Evolutionary conservation across 2,797 vertebrate genomes (phyloP).

Genomic region (Rhinichthys osculus): DNA sequence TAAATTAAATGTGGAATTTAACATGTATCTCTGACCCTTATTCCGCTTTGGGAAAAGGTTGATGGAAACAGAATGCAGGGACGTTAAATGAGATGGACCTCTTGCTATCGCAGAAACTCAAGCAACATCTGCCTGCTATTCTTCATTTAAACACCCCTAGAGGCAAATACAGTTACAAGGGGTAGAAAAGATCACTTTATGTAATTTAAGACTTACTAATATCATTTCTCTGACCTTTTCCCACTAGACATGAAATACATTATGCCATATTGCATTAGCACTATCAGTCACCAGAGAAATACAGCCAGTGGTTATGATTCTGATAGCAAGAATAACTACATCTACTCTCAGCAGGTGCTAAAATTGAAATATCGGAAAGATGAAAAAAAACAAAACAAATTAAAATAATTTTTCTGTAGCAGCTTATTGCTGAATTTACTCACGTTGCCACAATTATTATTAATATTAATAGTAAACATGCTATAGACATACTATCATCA

Average conservation of each 20-base stretch:
- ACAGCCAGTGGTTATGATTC: constrained; percentile 38
- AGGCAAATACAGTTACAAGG: constrained; percentile 31
- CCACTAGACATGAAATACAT: constrained; percentile 44
- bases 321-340: constrained; percentile 18
- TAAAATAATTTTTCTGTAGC: not conserved
- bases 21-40: constrained; percentile 50
- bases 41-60: constrained; percentile 53
- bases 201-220: constrained; percentile 56
- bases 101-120: constrained; percentile 43
- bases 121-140: constrained; percentile 46
- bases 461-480: not conserved
- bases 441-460: not conserved
- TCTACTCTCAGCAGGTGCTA: not conserved
- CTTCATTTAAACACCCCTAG: constrained; percentile 55
- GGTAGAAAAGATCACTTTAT: constrained; percentile 46
- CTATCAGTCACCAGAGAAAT: constrained; percentile 52
- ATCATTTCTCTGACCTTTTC: constrained; percentile 52
- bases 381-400: not conserved
- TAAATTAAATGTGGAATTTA: constrained; percentile 67
- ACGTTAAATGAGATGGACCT: constrained; percentile 54
- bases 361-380: not conserved
- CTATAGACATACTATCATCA: not conserved
- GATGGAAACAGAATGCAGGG: constrained; percentile 49
- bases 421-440: not conserved
- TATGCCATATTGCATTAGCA: constrained; percentile 45